These are phyloP conservation scores for Spheniscus mendiculus DNA, from an alignment of 2,113 vertebrate genomes.

Conservation along the genomic window DNA sequence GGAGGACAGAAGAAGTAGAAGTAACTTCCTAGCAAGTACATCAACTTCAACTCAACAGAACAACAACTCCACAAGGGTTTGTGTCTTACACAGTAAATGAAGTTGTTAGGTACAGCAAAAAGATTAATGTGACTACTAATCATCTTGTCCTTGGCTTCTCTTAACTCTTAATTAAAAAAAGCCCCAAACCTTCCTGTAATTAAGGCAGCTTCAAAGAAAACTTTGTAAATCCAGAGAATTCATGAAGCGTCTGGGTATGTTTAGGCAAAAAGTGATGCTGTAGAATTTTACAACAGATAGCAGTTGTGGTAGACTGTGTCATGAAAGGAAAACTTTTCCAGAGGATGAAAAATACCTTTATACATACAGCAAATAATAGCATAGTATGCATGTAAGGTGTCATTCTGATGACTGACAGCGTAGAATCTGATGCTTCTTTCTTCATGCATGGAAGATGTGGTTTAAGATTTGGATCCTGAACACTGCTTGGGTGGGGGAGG, in stretches of 20 bases:
- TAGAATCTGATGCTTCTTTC: neutral
- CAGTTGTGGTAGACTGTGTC: neutral
- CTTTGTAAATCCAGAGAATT: neutral
- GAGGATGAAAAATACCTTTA: neutral
- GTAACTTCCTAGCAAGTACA: neutral
- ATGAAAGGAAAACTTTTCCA: neutral
- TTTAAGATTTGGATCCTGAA: neutral
- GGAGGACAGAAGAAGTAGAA: neutral
- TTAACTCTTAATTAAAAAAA: neutral
- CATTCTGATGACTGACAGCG: neutral
- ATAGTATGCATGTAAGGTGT: neutral
- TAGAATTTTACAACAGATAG: neutral
- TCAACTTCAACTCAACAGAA: neutral
- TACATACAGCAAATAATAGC: neutral
- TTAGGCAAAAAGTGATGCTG: neutral
- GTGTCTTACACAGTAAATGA: neutral
- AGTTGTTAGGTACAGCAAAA: neutral
- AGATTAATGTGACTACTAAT: slow-evolving; percentile 13
- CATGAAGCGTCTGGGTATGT: neutral
- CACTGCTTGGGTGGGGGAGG: neutral
- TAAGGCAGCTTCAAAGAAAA: neutral
- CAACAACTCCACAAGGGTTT: neutral
- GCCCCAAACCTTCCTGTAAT: neutral
- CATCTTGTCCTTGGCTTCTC: neutral
- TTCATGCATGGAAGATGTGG: neutral